Evolutionary conservation across 2,113 vertebrate genomes (phyloP), one percentile per base, ranked within the genome.

Genomic region (Athene noctua): DNA sequence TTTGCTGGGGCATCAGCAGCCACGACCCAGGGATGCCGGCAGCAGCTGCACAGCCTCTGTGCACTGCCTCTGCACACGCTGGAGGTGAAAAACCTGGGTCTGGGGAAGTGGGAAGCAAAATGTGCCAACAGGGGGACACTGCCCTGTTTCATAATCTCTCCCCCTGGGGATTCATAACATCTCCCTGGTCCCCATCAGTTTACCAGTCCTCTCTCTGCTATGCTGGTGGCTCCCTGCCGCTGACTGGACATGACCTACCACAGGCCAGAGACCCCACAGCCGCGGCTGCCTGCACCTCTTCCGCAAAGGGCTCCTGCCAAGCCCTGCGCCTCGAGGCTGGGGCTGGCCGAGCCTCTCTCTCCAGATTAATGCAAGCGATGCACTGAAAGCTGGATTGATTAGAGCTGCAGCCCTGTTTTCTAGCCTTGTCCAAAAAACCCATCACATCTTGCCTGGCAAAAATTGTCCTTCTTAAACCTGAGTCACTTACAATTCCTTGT

Each of bases 51-150:
- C 36, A 79, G 70, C 46, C 59, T 59, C 82, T 13, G 22, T 7
- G 58, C 0, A 0, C 68, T 57, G 36, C 29, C 13, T 55, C 52
- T 0, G 2, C 22, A 1, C 25, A 4, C 0, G 1, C 44, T 13
- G 54, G 63, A 52, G 46, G 46, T 61, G 57, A 30, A 47, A 86
- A 57, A 47, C 8, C 13, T 2, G 5, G 20, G 13, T 9, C 18
- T 5, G 8, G 36, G 70, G 40, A 44, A n/a, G 46, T 12, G 61
- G 34, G 42, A 83, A 57, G 55, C 42, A 67, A 38, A 75, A 58
- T 2, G 6, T 9, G 17, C 26, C 4, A 1, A 22, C 1, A 0
- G 9, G 42, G 29, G 8, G 13, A 29, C 1, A 2, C 15, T 38
- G 29, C 10, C 23, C 46, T 15, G 8, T 34, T 75, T 81, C 16